Evolutionary conservation across 2,888 invertebrate genomes (phyloP), one percentile per base, ranked within the genome.

Genomic region (Dorcus parallelipipedus): DNA sequence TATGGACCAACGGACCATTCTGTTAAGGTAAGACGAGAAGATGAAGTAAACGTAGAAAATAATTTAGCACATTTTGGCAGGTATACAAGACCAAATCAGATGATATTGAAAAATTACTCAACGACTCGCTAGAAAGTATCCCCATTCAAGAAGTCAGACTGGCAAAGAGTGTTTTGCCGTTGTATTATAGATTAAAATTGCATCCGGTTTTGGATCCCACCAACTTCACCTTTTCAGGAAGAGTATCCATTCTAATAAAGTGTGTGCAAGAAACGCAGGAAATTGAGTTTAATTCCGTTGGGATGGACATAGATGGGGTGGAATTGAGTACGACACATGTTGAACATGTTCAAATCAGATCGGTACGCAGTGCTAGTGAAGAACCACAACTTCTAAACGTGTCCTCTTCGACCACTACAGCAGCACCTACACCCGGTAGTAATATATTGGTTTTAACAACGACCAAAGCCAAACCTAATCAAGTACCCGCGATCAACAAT

Each of bases 161-260:
- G 51, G 73, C 76, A 0, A 67, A 63, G 10, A 53, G 64, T 48
- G 20, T 77, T 4, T 59, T 63, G 57, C 77, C 77, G 0, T 49
- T 69, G 2, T 68, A 73, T 59, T 78, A 78, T 60, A 68, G 69
- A 39, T 53, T 78, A 7, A 70, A 68, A 64, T 68, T 78, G 4
- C 70, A 74, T 61, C 77, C 78, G 6, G 67, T 73, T 54, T 59
- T 77, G 52, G 73, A 76, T 56, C 75, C 76, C 61, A 59, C 64
- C 5, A 76, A 75, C 64, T 76, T 76, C 52, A 76, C 75, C 2
- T 77, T 76, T 60, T 71, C 70, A 5, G 77, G 76, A 4, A 65
- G 67, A 56, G 75, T 76, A 1, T 65, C 70, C 38, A 76, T 77
- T 17, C 55, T 69, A 26, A 64, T 78, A n/a, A 67, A 71, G 42